Percentiles rank a stretch among this genome's conserved stretches.
phyloP scores from a whole-genome alignment of 2,888 invertebrate genomes.

The Drosophila colorata region DNA sequence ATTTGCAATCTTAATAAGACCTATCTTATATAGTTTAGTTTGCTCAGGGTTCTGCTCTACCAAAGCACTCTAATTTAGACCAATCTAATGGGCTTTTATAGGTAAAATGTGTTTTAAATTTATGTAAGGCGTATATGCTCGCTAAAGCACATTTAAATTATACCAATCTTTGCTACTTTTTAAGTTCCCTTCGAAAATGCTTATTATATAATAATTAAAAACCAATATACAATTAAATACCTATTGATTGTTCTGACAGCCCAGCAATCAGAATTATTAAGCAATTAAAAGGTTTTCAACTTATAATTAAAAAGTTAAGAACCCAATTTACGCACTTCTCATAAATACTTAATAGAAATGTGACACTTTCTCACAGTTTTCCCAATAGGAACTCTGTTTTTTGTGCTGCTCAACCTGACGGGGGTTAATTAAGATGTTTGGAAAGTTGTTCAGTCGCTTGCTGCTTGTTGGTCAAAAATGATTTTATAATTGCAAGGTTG shows the following conservation, averaged over 20 bases:
- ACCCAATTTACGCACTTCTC: conserved; percentile 22
- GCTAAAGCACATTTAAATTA: not conserved
- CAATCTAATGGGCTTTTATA: no score
- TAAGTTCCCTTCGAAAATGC: not conserved
- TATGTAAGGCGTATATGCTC: no score
- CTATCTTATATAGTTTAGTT: no score
- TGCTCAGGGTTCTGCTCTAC: no score
- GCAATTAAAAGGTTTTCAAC: conserved; percentile 33
- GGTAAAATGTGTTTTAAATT: no score
- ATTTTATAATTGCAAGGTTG: conserved; percentile 73
- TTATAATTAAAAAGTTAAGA: conserved; percentile 39
- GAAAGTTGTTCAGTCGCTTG: conserved; percentile 59
- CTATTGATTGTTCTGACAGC: not conserved
- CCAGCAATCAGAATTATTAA: conserved; percentile 5
- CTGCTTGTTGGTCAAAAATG: conserved; percentile 62
- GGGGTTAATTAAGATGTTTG: conserved; percentile 72
- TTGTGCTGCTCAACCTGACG: conserved; percentile 1
- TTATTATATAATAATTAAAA: conserved; percentile 5
- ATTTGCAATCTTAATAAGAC: no score
- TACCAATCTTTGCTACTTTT: no score
- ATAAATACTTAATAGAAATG: conserved; percentile 65
- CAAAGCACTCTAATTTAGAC: no score
- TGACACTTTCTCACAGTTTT: conserved; percentile 73
- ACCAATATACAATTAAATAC: conserved; percentile 1
- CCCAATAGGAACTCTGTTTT: not conserved